A percentile compares a stretch with the other conserved stretches of the same genome.
These are phyloP conservation scores for Globia sparganii DNA, from an alignment of 2,888 invertebrate genomes.

Conservation along the genomic window DNA sequence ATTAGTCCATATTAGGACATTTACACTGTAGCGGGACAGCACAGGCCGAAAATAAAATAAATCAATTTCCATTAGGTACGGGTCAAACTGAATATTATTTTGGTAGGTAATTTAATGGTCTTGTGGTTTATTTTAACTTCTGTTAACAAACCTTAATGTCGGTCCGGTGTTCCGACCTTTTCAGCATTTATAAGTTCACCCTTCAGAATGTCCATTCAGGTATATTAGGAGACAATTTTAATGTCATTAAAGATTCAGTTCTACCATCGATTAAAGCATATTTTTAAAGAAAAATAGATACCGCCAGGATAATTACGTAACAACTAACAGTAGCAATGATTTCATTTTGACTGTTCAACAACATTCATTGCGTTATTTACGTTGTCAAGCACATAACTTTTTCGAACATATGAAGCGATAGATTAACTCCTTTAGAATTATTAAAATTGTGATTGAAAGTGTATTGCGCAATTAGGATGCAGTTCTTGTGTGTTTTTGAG, in stretches of 20 bases:
- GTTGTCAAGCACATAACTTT: neutral
- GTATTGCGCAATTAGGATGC: no score
- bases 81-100: slow-evolving; percentile 37
- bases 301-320: no score
- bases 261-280: neutral
- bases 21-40: neutral
- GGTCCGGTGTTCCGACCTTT: slow-evolving; percentile 61
- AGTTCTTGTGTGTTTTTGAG: no score
- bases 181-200: slow-evolving; percentile 45
- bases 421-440: neutral
- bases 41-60: neutral
- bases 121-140: slow-evolving; percentile 54
- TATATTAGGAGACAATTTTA: slow-evolving; percentile 36
- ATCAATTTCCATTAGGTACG: slow-evolving; percentile 4
- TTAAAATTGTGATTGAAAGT: no score
- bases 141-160: slow-evolving; percentile 52
- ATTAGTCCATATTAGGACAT: neutral
- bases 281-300: neutral
- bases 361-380: neutral
- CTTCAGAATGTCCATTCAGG: slow-evolving; percentile 22
- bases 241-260: slow-evolving; percentile 40
- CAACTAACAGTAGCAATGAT: neutral
- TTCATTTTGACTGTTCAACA: neutral
- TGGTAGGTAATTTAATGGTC: slow-evolving; percentile 36
- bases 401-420: neutral